Conservation (phyloP, 1,140 invertebrate species). For the Saccostrea echinata region DNA sequence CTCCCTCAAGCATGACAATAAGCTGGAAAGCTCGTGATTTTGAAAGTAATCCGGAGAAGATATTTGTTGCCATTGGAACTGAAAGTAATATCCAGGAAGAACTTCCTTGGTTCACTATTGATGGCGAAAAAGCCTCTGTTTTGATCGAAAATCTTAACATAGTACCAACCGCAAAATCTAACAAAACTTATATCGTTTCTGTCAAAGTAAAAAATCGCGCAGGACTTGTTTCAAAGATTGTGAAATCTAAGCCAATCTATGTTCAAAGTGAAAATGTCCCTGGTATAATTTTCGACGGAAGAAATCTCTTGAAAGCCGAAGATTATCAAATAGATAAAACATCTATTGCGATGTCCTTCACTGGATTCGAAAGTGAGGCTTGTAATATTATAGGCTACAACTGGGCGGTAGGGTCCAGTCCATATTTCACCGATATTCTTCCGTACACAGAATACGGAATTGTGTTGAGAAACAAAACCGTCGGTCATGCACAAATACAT, state of each 20-base stretch:
- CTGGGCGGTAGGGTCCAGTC: conserved; percentile 63
- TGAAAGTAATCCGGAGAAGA: conserved; percentile 55
- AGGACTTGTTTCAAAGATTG: conserved; percentile 40
- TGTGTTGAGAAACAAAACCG: conserved; percentile 49
- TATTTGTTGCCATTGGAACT: conserved; percentile 53
- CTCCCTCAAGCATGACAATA: conserved; percentile 51
- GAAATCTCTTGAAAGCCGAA: conserved; percentile 48
- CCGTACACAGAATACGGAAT: conserved; percentile 62
- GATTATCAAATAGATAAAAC: conserved; percentile 60
- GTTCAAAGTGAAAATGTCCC: conserved; percentile 62
- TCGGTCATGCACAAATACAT: conserved; percentile 60
- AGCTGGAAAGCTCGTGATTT: conserved; percentile 57
- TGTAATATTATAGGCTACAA: conserved; percentile 63
- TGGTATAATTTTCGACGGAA: conserved; percentile 62
- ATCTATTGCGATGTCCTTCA: conserved; percentile 61
- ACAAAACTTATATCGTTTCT: conserved; percentile 45
- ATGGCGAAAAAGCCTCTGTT: not conserved
- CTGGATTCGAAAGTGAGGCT: conserved; percentile 64
- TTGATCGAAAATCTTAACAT: conserved; percentile 43
- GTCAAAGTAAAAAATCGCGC: conserved; percentile 62
- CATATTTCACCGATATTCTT: conserved; percentile 58
- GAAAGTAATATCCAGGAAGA: conserved; percentile 13
- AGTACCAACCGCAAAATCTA: not conserved
- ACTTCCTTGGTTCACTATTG: conserved; percentile 38
- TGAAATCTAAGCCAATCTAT: conserved; percentile 53